Evolutionary conservation across 2,113 vertebrate genomes (phyloP).

Genomic region (Caracal caracal): DNA sequence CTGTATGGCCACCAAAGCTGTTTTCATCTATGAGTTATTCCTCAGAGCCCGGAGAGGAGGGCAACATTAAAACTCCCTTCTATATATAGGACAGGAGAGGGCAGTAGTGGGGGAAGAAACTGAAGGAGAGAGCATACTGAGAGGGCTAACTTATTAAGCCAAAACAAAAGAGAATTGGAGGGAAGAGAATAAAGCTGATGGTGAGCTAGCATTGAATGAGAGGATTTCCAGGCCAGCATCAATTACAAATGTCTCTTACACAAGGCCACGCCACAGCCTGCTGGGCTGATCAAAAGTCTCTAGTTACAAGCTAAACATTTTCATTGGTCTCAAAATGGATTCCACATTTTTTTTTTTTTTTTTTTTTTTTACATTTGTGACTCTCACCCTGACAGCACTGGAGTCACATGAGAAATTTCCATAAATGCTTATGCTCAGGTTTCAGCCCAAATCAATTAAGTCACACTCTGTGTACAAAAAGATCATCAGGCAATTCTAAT

Average conservation of each 20-base stretch:
- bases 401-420: neutral
- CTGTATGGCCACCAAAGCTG: constrained; percentile 15
- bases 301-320: neutral
- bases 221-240: constrained; percentile 45
- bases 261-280: neutral
- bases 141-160: neutral
- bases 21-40: constrained; percentile 27
- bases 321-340: neutral
- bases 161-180: constrained; percentile 12
- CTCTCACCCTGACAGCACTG: neutral
- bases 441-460: neutral
- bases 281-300: neutral
- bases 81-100: neutral
- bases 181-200: constrained; percentile 12
- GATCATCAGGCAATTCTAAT: neutral
- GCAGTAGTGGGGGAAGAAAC: neutral
- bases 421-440: neutral
- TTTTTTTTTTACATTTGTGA: neutral
- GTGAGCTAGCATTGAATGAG: constrained; percentile 47
- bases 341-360: neutral
- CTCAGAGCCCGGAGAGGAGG: neutral
- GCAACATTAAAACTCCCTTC: neutral
- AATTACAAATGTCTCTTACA: constrained; percentile 19
- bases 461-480: neutral
- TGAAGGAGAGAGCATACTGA: neutral